Percentiles rank a stretch among this genome's conserved stretches.
These are phyloP conservation scores for Pachyseris speciosa DNA, from an alignment of 64 coral and sea anemone species.

Conservation along the genomic window DNA sequence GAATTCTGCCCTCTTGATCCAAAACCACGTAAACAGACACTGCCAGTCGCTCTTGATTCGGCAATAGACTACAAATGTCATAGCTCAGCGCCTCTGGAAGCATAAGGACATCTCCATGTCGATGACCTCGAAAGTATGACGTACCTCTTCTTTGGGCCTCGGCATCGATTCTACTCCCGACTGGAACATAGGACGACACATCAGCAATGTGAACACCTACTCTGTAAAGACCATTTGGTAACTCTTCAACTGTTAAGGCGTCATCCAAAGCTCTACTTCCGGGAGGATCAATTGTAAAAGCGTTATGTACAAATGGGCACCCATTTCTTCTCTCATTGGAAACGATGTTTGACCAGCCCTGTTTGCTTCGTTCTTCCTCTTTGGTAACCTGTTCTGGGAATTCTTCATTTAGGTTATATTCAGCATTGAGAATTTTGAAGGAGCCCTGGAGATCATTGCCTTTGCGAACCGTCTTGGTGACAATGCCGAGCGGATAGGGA, in stretches of 20 bases:
- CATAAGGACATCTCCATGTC: conserved; percentile 42
- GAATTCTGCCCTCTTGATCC: neutral
- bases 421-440: conserved; percentile 44
- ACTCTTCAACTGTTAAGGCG: conserved; percentile 26
- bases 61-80: conserved; percentile 62
- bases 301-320: neutral
- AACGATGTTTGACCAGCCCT: conserved; percentile 1
- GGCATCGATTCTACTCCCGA: conserved; percentile 28
- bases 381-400: conserved; percentile 23
- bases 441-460: conserved; percentile 14
- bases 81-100: conserved; percentile 56
- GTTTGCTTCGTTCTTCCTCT: neutral
- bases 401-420: conserved; percentile 46
- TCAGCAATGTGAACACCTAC: conserved; percentile 83
- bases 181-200: conserved; percentile 74
- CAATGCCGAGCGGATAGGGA: conserved; percentile 65
- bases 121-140: conserved; percentile 28
- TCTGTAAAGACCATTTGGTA: conserved; percentile 12
- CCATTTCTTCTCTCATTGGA: conserved; percentile 3
- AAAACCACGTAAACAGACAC: conserved; percentile 57
- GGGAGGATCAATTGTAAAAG: conserved; percentile 81
- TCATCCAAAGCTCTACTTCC: conserved; percentile 66
- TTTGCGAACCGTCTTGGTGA: conserved; percentile 33
- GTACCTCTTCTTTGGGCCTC: conserved; percentile 68
- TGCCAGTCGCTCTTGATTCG: conserved; percentile 38